Percentiles rank a stretch among this genome's conserved stretches.
Conservation (phyloP, 2,797 vertebrate species). For the Acanthis flammea region DNA sequence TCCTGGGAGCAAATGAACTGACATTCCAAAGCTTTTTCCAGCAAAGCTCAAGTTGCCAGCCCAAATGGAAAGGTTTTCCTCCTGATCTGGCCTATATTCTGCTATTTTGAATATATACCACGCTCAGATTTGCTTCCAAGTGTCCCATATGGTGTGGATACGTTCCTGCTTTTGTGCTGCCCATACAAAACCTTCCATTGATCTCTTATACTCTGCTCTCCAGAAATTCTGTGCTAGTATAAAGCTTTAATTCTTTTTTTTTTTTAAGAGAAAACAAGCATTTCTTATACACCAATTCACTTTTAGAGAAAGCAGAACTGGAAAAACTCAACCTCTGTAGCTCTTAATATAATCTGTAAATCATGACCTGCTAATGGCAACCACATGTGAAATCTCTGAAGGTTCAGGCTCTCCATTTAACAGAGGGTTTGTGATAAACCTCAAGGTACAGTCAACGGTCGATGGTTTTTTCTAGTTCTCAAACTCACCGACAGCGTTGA, state of each 20-base stretch:
- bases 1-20: slow-evolving; percentile 15
- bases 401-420: neutral
- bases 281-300: slow-evolving; percentile 8
- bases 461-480: slow-evolving; percentile 92
- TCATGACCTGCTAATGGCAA: slow-evolving; percentile 41
- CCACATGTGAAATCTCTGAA: slow-evolving; percentile 35
- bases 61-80: slow-evolving; percentile 29
- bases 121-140: slow-evolving; percentile 43
- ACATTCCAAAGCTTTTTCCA: slow-evolving; percentile 51
- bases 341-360: slow-evolving; percentile 39
- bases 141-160: neutral
- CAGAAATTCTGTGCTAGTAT: neutral
- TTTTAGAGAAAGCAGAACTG: slow-evolving; percentile 17
- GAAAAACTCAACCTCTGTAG: slow-evolving; percentile 44
- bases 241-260: neutral
- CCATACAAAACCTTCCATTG: neutral
- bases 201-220: neutral
- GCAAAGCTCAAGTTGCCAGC: slow-evolving; percentile 46
- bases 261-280: neutral
- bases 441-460: slow-evolving; percentile 99
- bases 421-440: slow-evolving; percentile 75
- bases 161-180: neutral
- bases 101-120: neutral
- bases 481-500: slow-evolving; percentile 99
- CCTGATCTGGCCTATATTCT: slow-evolving; percentile 4